Conservation (phyloP, 2,888 invertebrate genomes). For the Spialia ferax region DNA sequence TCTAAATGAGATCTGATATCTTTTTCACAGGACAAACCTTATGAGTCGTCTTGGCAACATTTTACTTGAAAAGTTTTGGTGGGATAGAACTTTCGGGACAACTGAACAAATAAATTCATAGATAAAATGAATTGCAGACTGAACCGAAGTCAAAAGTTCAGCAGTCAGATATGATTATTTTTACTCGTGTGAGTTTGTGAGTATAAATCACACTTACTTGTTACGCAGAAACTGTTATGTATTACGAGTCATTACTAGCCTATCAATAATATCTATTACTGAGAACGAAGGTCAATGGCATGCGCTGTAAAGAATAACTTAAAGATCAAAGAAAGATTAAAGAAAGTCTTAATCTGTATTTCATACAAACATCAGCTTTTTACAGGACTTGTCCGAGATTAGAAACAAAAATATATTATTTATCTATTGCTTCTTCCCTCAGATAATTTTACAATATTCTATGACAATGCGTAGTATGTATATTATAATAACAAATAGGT, state of each 20-base stretch:
- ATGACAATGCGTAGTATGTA: too few relatives aligned
- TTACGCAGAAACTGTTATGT: conserved; percentile 39
- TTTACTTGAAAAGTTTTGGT: too few relatives aligned
- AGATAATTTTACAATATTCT: too few relatives aligned
- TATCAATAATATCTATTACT: conserved; percentile 34
- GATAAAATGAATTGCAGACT: conserved; percentile 27
- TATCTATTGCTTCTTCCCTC: background rate
- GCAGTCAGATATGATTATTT: background rate
- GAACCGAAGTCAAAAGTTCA: conserved; percentile 40
- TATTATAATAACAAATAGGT: background rate
- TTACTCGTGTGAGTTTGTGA: conserved; percentile 33
- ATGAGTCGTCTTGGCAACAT: too few relatives aligned
- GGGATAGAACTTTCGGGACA: background rate
- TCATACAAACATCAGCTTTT: conserved; percentile 1
- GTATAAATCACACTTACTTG: conserved; percentile 35
- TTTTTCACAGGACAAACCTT: too few relatives aligned
- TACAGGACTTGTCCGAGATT: conserved; percentile 7
- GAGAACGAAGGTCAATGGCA: conserved; percentile 48
- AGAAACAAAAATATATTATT: conserved; percentile 3
- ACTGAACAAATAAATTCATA: background rate
- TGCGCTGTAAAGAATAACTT: conserved; percentile 41
- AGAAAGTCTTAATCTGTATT: conserved; percentile 9
- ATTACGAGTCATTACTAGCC: conserved; percentile 22
- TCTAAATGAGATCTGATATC: too few relatives aligned
- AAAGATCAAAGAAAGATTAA: too few relatives aligned